Percentiles rank a stretch among this genome's conserved stretches.
Evolutionary conservation across 2,888 invertebrate genomes (phyloP).

Genomic region (Nectonema munidae): DNA sequence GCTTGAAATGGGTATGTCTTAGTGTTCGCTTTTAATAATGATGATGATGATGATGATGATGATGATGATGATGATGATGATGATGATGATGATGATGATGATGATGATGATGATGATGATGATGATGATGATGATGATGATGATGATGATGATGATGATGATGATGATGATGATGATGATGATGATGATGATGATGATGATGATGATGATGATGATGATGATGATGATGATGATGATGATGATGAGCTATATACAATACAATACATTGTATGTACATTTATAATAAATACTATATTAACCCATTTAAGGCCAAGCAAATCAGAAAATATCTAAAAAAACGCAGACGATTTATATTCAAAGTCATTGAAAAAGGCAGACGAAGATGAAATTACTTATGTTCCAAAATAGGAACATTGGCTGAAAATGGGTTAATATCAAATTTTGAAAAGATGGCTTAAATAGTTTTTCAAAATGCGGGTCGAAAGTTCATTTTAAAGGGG

Average conservation of each 20-base stretch:
- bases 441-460: not conserved
- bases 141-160: constrained; percentile 6
- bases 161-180: constrained; percentile 31
- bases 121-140: constrained; percentile 8
- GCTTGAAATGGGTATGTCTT: not conserved
- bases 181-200: constrained; percentile 40
- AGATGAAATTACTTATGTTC: too few species aligned
- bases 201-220: constrained; percentile 62
- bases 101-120: constrained; percentile 8
- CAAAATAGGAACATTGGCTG: too few species aligned
- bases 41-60: constrained; percentile 8
- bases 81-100: constrained; percentile 1
- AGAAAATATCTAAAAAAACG: too few species aligned
- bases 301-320: too few species aligned
- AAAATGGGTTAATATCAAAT: not conserved
- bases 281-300: not conserved
- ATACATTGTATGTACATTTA: too few species aligned
- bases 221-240: constrained; percentile 46
- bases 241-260: too few species aligned
- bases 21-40: too few species aligned
- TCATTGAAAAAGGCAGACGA: too few species aligned
- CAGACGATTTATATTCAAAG: too few species aligned
- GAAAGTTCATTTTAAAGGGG: too few species aligned
- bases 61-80: constrained; percentile 7
- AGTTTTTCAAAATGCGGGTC: too few species aligned